These are phyloP conservation scores for Jordanella pulchra DNA, from an alignment of 2,797 vertebrate species.

Conservation along the genomic window DNA sequence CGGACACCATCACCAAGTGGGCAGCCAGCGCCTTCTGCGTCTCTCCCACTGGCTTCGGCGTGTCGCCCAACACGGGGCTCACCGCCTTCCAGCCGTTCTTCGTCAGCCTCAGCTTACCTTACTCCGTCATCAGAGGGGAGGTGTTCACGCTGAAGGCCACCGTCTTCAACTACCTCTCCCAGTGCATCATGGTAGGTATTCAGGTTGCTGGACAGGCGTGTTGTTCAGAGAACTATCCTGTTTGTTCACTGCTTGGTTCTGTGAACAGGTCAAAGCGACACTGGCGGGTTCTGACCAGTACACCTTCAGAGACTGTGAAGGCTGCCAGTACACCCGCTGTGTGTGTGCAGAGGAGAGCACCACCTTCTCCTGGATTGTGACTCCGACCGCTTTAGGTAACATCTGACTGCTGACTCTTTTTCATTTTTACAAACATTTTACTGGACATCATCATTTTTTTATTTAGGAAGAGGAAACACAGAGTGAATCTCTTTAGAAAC, in stretches of 20 bases:
- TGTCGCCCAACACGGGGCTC: slow-evolving; percentile 74
- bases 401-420: background rate
- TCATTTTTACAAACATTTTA: background rate
- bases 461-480: background rate
- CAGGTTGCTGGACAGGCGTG: background rate
- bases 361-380: slow-evolving; percentile 83
- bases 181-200: slow-evolving; percentile 84
- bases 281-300: slow-evolving; percentile 71
- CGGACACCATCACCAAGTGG: slow-evolving; percentile 85
- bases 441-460: too few relatives aligned
- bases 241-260: background rate
- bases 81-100: slow-evolving; percentile 90
- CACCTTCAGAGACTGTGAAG: slow-evolving; percentile 60
- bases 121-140: slow-evolving; percentile 88
- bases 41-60: slow-evolving; percentile 81
- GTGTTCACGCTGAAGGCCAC: slow-evolving; percentile 84
- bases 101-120: slow-evolving; percentile 85
- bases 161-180: slow-evolving; percentile 83
- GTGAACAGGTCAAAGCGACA: slow-evolving; percentile 76
- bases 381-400: slow-evolving; percentile 74
- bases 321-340: slow-evolving; percentile 76
- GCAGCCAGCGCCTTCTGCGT: slow-evolving; percentile 84
- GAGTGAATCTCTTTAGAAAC: background rate
- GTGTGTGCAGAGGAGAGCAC: slow-evolving; percentile 80
- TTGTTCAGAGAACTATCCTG: background rate